Base-by-base conservation (phyloP, 1,140 invertebrate genomes). In the Plectus sambesii region DNA sequence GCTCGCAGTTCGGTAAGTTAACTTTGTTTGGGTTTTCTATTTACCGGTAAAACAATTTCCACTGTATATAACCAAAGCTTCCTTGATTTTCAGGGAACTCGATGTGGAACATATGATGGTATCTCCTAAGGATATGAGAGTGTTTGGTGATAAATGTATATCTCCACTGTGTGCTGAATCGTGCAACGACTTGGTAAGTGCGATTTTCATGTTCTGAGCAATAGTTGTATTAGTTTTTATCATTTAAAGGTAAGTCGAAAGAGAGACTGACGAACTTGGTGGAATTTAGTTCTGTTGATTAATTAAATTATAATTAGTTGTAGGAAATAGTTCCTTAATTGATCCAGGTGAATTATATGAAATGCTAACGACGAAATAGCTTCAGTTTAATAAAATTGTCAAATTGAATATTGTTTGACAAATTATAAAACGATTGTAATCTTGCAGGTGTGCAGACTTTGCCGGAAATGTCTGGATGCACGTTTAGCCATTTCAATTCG, bases 121-220 rank as follows among this genome's bases (percentile, higher is more conserved):
- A 43, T 33, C 48, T 56, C 47, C 51, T 52, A 49, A 75, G 46
- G 76, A 79, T 48, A 84, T 85, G 78, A 71, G 81, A 53, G 79
- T 84, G 5, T 76, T 82, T 0, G 76, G 80, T 25, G n/a, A 85
- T 84, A 69, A 87, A 89, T 68, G 72, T 90, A 40, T 76, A 79
- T 1, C 83, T 86, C 0, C 79, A 79, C 60, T 77, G 83, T 1
- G 77, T 38, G 66, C 73, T 9, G 55, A 72, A 5, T 81, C 80
- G 62, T 76, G 77, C 39, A 73, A 77, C 3, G 76, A 77, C 23
- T 87, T n/a, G n/a, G n/a, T n/a, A n/a, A n/a, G n/a, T n/a, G n/a
- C n/a, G n/a, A n/a, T n/a, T n/a, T n/a, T n/a, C n/a, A n/a, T n/a
- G n/a, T n/a, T n/a, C n/a, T n/a, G n/a, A n/a, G n/a, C n/a, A n/a